Evolutionary conservation across 1,140 invertebrate genomes (phyloP).

Genomic region (Drosophila busckii): DNA sequence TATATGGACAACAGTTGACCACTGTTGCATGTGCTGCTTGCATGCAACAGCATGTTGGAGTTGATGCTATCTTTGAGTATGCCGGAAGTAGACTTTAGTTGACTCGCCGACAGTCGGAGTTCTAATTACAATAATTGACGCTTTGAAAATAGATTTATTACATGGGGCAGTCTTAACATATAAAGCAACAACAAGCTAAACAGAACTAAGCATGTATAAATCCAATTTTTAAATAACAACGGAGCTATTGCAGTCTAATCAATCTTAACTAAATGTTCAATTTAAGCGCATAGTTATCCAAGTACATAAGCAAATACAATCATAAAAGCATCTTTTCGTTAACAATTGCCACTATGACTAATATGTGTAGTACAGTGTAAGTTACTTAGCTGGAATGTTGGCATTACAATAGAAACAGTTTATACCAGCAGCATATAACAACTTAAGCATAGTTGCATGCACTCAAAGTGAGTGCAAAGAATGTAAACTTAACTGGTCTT

Average conservation of each 20-base stretch:
- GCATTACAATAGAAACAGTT: conserved; percentile 29
- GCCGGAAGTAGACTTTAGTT: too few relatives aligned
- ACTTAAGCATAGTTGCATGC: too few relatives aligned
- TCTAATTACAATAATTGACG: too few relatives aligned
- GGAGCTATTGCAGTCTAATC: conserved; percentile 29
- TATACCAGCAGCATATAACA: too few relatives aligned
- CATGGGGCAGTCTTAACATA: conserved; percentile 31
- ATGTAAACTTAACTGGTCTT: conserved; percentile 15
- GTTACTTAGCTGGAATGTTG: conserved; percentile 65
- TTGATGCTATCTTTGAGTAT: too few relatives aligned
- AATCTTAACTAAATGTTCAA: conserved; percentile 2
- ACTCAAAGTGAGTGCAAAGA: too few relatives aligned
- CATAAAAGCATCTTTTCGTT: conserved; percentile 55
- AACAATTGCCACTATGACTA: conserved; percentile 39
- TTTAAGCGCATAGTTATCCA: not conserved
- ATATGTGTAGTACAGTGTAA: conserved; percentile 16
- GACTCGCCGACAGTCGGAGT: too few relatives aligned
- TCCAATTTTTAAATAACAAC: conserved; percentile 41
- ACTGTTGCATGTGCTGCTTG: not conserved
- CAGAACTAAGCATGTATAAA: conserved; percentile 15
- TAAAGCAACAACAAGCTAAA: conserved; percentile 40
- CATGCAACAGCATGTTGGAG: not conserved
- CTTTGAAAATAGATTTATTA: conserved; percentile 46
- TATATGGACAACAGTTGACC: too few relatives aligned
- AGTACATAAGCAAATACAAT: conserved; percentile 22